These are phyloP conservation scores for Alethe diademata DNA, from an alignment of 2,113 vertebrate genomes.

Conservation along the genomic window DNA sequence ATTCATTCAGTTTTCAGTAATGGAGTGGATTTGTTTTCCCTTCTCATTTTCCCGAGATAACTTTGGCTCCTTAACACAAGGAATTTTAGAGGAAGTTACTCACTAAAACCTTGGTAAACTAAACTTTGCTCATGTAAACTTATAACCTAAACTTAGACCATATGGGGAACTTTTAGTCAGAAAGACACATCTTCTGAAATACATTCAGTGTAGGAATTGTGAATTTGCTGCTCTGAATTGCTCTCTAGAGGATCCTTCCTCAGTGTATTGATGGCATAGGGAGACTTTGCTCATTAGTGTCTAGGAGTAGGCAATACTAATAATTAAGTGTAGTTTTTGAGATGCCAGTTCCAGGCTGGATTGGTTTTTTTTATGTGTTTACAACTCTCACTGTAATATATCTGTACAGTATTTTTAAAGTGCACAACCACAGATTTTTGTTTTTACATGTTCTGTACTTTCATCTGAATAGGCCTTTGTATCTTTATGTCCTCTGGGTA, in stretches of 20 bases:
- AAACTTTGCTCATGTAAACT: neutral
- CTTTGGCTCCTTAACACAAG: neutral
- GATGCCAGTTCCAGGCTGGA: neutral
- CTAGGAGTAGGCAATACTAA: neutral
- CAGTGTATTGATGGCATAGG: neutral
- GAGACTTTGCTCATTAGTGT: neutral
- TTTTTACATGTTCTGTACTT: neutral
- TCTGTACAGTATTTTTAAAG: neutral
- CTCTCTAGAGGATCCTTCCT: neutral
- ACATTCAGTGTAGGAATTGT: neutral
- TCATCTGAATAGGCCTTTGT: neutral
- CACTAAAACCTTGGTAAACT: neutral
- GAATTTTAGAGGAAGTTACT: neutral
- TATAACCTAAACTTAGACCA: neutral
- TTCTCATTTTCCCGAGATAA: neutral
- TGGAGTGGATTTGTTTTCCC: neutral
- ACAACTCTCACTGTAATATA: neutral
- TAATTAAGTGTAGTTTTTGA: neutral
- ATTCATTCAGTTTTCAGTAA: neutral
- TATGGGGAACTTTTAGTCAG: neutral
- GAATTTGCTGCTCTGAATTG: neutral
- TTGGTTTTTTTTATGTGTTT: neutral
- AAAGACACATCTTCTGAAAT: neutral
- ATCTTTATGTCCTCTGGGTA: neutral
- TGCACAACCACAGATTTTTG: neutral